A percentile compares a stretch with the other conserved stretches of the same genome.
Conservation (phyloP, 2,888 invertebrate genomes). For the Epinotia nisella region DNA sequence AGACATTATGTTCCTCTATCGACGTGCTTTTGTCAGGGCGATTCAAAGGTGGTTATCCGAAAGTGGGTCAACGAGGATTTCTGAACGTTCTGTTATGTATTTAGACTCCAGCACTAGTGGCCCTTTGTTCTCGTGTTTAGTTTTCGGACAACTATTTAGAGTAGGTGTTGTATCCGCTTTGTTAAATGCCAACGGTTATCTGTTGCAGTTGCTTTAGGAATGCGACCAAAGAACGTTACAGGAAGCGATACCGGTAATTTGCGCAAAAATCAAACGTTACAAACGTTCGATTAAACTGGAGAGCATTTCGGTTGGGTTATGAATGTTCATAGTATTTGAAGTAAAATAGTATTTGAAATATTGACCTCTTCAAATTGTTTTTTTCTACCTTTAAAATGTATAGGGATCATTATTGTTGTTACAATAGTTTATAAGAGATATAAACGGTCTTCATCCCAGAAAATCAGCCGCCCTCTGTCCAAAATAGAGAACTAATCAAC, state of each 20-base stretch:
- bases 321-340: background rate
- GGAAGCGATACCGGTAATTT: conserved; percentile 25
- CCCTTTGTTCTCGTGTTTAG: conserved; percentile 63
- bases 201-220: conserved; percentile 45
- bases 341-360: background rate
- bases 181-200: conserved; percentile 51
- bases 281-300: background rate
- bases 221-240: conserved; percentile 35
- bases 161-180: conserved; percentile 52
- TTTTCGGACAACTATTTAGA: conserved; percentile 60
- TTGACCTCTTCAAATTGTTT: background rate
- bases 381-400: background rate
- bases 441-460: background rate
- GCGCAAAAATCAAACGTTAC: conserved; percentile 10
- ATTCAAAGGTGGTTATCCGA: conserved; percentile 76
- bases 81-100: conserved; percentile 62
- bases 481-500: conserved; percentile 54
- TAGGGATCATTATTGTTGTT: background rate
- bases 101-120: conserved; percentile 57
- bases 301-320: background rate
- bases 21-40: conserved; percentile 77
- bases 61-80: conserved; percentile 78
- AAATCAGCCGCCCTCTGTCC: conserved; percentile 41
- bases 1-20: conserved; percentile 76
- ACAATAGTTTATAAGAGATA: conserved; percentile 7